Conservation (phyloP, 1,140 invertebrate genomes). For the Temnothorax longispinosus region DNA sequence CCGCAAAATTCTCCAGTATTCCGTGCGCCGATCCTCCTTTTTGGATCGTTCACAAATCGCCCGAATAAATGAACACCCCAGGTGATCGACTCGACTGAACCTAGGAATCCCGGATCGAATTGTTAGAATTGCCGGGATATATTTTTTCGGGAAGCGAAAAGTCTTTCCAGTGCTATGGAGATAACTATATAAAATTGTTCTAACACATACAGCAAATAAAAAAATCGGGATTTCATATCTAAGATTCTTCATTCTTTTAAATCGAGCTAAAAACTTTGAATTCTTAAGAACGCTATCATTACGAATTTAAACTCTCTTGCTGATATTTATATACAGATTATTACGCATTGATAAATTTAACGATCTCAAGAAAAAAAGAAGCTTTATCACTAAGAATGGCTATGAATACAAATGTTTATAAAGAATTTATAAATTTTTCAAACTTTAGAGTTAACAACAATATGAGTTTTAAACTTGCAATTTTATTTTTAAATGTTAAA, state of each 20-base stretch:
- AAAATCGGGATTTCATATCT: not conserved
- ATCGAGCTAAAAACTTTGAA: not conserved
- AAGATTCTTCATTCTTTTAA: not conserved
- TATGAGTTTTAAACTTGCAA: too few relatives aligned
- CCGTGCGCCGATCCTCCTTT: not conserved
- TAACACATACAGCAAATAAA: not conserved
- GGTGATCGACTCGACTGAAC: not conserved
- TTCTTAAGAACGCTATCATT: not conserved
- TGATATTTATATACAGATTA: not conserved
- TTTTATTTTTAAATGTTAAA: too few relatives aligned
- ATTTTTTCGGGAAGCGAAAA: not conserved
- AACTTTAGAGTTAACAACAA: too few relatives aligned
- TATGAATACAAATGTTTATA: too few relatives aligned
- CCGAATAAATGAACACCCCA: not conserved
- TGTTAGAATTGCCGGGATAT: not conserved
- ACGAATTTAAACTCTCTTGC: not conserved
- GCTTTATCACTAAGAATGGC: not conserved
- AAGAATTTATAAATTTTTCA: too few relatives aligned
- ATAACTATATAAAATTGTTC: not conserved
- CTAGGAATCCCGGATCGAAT: slow-evolving; percentile 6
- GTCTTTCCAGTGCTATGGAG: not conserved
- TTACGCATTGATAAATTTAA: not conserved
- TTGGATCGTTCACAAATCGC: not conserved
- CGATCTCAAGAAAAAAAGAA: not conserved
- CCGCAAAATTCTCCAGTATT: slow-evolving; percentile 20